These are phyloP conservation scores for Dendrolimus pini DNA, from an alignment of 2,888 invertebrate species.

Conservation along the genomic window DNA sequence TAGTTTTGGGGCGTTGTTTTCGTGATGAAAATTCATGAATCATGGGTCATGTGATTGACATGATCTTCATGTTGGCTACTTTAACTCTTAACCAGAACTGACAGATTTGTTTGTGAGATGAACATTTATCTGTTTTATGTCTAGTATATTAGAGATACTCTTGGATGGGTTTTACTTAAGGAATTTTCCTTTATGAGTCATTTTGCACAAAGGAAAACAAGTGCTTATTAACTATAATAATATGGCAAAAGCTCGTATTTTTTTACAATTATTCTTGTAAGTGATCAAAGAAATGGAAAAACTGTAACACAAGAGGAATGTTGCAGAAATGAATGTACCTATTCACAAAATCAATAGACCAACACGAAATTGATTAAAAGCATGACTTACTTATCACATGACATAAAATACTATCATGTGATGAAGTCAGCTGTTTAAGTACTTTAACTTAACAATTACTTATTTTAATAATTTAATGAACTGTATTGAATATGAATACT, in stretches of 20 bases:
- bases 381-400: slow-evolving; percentile 39
- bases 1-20: slow-evolving; percentile 25
- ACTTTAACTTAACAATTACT: not conserved
- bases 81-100: slow-evolving; percentile 1
- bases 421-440: slow-evolving; percentile 36
- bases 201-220: not conserved
- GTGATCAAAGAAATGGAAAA: no score
- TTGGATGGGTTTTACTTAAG: not conserved
- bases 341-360: not conserved
- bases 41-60: slow-evolving; percentile 51
- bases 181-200: slow-evolving; percentile 8
- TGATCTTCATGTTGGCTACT: slow-evolving; percentile 37
- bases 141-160: no score
- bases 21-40: slow-evolving; percentile 20
- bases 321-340: no score
- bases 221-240: no score
- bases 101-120: no score
- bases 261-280: no score
- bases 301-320: no score
- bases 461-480: not conserved
- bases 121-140: no score
- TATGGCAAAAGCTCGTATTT: no score
- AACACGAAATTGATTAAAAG: slow-evolving; percentile 1
- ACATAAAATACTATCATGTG: slow-evolving; percentile 46
- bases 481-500: no score